phyloP scores from a whole-genome alignment of 23 tunicate genomes.

The Botrylloides violaceus region DNA sequence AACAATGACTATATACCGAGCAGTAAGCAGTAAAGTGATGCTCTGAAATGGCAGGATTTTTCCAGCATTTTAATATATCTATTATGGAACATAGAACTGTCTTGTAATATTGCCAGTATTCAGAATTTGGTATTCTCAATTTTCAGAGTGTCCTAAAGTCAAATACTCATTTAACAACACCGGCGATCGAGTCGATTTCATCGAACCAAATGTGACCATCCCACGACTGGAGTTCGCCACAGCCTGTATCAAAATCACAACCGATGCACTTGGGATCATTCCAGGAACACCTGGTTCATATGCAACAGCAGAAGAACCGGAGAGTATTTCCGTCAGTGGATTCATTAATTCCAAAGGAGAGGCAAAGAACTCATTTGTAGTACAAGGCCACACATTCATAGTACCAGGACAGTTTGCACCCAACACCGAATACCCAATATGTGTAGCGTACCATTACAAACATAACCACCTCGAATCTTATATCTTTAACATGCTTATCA shows the following conservation, averaged over 20 bases:
- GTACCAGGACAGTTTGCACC: neutral
- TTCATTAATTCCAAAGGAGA: neutral
- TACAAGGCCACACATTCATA: neutral
- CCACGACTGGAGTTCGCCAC: neutral
- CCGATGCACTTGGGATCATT: neutral
- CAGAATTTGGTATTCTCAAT: too few relatives aligned
- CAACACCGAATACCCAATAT: conserved; percentile 2
- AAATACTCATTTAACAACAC: conserved; percentile 1
- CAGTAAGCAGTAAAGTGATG: neutral
- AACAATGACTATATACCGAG: neutral
- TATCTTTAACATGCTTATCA: neutral
- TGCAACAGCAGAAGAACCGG: conserved; percentile 1
- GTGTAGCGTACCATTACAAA: neutral
- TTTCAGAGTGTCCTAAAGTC: conserved; percentile 1
- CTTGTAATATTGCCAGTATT: too few relatives aligned
- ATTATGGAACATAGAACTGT: too few relatives aligned
- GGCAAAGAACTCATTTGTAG: neutral
- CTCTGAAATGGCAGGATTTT: too few relatives aligned
- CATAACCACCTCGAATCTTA: neutral
- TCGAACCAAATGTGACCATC: neutral
- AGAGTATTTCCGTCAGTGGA: neutral
- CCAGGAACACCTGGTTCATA: conserved; percentile 1
- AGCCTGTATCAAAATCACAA: conserved; percentile 8
- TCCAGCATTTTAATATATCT: too few relatives aligned
- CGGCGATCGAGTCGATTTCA: conserved; percentile 1